Percentiles rank a stretch among this genome's conserved stretches.
Conservation (phyloP, 2,113 vertebrate genomes). For the Melanotaenia duboulayi region DNA sequence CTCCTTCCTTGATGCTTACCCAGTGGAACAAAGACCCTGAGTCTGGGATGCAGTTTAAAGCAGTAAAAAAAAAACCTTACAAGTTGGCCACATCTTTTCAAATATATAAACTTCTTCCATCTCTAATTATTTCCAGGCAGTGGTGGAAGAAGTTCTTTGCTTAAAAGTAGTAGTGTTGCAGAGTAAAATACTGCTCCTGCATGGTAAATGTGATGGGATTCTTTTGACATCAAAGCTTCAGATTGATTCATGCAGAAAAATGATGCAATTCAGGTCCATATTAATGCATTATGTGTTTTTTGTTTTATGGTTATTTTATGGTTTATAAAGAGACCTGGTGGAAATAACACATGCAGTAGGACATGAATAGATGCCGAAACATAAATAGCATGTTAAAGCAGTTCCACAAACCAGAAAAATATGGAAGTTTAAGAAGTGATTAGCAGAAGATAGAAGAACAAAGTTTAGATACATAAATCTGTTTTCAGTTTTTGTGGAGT, state of each 20-base stretch:
- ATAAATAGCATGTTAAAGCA: not conserved
- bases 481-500: too few relatives aligned
- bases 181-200: not conserved
- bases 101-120: not conserved
- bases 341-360: not conserved
- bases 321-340: not conserved
- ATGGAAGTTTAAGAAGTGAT: too few relatives aligned
- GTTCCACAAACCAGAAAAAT: not conserved
- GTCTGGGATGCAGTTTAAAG: not conserved
- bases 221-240: not conserved
- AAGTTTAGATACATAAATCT: not conserved
- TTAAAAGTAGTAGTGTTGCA: not conserved
- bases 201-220: not conserved
- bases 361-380: not conserved
- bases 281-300: not conserved
- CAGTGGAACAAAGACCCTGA: not conserved
- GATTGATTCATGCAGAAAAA: not conserved
- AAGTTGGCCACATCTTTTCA: not conserved
- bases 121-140: not conserved
- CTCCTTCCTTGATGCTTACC: not conserved
- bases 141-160: not conserved
- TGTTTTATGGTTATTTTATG: not conserved
- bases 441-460: too few relatives aligned
- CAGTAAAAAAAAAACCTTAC: not conserved
- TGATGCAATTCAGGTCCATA: not conserved